Conservation (phyloP, 2,797 vertebrate species). For the Propithecus deckenii region DNA sequence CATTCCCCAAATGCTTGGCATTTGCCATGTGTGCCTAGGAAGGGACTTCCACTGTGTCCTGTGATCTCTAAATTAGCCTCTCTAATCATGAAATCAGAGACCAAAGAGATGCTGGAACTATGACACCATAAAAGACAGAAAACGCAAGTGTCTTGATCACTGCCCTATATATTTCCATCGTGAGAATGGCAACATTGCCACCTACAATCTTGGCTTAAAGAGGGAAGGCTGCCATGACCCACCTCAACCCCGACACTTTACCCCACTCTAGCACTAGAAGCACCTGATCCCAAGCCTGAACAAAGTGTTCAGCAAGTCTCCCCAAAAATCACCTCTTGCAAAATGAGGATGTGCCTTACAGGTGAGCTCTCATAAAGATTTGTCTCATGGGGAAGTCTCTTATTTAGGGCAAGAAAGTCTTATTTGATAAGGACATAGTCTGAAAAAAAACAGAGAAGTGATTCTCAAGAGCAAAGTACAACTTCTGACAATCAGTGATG, state of each 20-base stretch:
- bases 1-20: not conserved
- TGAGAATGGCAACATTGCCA: accelerated
- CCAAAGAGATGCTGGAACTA: not conserved
- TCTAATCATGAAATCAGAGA: not conserved
- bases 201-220: not conserved
- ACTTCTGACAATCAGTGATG: not conserved
- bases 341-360: not conserved
- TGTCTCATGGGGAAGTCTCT: not conserved
- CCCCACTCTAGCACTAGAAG: not conserved
- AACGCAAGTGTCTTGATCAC: not conserved
- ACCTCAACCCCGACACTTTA: accelerated
- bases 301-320: not conserved
- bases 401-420: not conserved
- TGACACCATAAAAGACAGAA: not conserved
- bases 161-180: accelerated
- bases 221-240: not conserved
- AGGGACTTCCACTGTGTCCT: not conserved
- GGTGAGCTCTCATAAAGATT: not conserved
- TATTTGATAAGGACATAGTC: not conserved
- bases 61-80: not conserved
- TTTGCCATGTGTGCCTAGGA: not conserved
- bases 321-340: not conserved
- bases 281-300: not conserved
- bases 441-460: not conserved
- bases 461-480: not conserved